These are phyloP conservation scores for Helicoverpa assulta DNA, from an alignment of 2,888 invertebrate genomes.

Conservation along the genomic window DNA sequence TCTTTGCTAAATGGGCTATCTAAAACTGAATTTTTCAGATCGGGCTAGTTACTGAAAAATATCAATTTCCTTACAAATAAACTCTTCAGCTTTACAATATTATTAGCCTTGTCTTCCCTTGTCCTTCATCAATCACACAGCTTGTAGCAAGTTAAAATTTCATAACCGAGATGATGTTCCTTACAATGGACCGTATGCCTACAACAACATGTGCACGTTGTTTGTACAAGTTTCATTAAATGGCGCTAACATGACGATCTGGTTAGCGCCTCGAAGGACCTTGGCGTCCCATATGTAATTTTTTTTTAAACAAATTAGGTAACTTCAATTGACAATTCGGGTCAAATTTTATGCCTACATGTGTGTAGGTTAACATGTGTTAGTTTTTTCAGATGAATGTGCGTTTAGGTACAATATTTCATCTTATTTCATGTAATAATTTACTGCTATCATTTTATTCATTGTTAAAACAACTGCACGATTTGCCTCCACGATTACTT, in stretches of 20 bases:
- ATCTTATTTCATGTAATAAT: too few species aligned
- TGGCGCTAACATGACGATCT: conserved; percentile 49
- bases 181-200: conserved; percentile 27
- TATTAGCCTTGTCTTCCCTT: not conserved
- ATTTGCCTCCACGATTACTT: too few species aligned
- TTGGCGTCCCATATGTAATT: conserved; percentile 77
- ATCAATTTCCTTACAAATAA: too few species aligned
- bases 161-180: not conserved
- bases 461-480: too few species aligned
- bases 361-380: conserved; percentile 31
- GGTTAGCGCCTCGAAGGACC: conserved; percentile 68
- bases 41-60: too few species aligned
- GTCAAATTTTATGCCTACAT: conserved; percentile 71
- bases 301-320: conserved; percentile 86
- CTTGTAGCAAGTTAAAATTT: not conserved
- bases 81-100: not conserved
- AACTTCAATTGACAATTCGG: conserved; percentile 83
- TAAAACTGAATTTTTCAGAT: too few species aligned
- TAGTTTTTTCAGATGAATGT: conserved; percentile 5
- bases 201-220: conserved; percentile 47
- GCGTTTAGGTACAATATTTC: too few species aligned
- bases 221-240: conserved; percentile 56
- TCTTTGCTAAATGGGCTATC: too few species aligned
- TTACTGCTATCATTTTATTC: too few species aligned
- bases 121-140: not conserved